Evolutionary conservation across 2,888 invertebrate species (phyloP), one percentile per base, ranked within the genome.

Genomic region (Ferrisia virgata): DNA sequence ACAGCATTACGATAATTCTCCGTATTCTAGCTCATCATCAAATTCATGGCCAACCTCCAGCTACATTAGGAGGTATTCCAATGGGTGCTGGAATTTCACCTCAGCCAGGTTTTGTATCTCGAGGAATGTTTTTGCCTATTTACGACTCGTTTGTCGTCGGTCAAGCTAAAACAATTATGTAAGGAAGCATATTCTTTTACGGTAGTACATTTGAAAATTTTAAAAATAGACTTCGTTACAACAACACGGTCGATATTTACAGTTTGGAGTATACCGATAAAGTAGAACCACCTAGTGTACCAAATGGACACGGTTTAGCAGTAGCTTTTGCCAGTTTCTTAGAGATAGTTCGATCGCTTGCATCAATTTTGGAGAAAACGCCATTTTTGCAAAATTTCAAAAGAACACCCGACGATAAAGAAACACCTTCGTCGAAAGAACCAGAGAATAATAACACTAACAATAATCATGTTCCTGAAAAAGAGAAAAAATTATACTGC

Each of bases 241-340:
- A 2, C 47, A 18, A 47, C 47, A 47, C 18, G 4, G 11, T 83
- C 18, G n/a, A 69, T 47, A n/a, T 43, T 72, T 47, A 84, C 88
- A 96, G 97, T 88, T 91, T 99, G 88, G 99, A 99, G 89, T 95
- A 98, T 94, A 89, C 98, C 87, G 99, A 99, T 88, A 96, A 98
- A 88, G 92, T 94, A 22, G 99, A 99, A 87, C 96, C 98, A 8
- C 98, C 98, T 0, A 89, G 92, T 13, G 95, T 99, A 86, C 96
- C 96, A n/a, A 98, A 99, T 86, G 98, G 99, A 0, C 99, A 99
- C 89, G 97, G 98, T 4, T 94, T 99, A 85, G 98, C 98, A 0
- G 93, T 99, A 58, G 97, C 98, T 0, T 98, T 97, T 89, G 95
- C 96, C 4, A 96, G 97, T 88, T 91, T 99, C 69, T 91, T 98